Percentiles rank a stretch among this genome's conserved stretches.
Evolutionary conservation across 2,113 vertebrate species (phyloP).

Genomic region (Elgaria multicarinata): DNA sequence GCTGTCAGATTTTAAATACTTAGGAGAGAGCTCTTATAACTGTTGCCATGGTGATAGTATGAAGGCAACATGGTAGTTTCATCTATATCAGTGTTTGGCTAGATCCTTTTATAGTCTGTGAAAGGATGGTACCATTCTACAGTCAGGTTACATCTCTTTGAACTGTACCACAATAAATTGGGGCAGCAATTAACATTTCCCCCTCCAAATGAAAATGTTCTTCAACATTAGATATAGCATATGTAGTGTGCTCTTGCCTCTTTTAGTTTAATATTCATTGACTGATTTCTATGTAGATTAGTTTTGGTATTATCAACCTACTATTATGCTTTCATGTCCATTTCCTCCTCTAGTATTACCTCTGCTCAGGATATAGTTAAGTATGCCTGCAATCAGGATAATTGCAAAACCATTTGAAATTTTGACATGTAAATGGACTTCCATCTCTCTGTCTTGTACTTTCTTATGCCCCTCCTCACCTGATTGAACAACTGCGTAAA

Average conservation of each 20-base stretch:
- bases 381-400: slow-evolving; percentile 1
- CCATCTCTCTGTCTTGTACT: background rate
- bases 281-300: background rate
- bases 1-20: slow-evolving; percentile 68
- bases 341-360: slow-evolving; percentile 11
- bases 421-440: background rate
- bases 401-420: slow-evolving; percentile 1
- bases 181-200: slow-evolving; percentile 28
- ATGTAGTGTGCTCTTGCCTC: background rate
- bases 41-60: slow-evolving; percentile 73
- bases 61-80: slow-evolving; percentile 46
- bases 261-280: background rate
- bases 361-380: background rate
- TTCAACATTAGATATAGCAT: background rate
- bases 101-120: slow-evolving; percentile 51
- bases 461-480: background rate
- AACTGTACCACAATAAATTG: slow-evolving; percentile 16
- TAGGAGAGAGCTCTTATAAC: slow-evolving; percentile 57
- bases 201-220: slow-evolving; percentile 12
- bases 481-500: background rate
- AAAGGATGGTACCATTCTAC: slow-evolving; percentile 27
- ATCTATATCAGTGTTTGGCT: slow-evolving; percentile 59
- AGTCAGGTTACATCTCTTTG: slow-evolving; percentile 18
- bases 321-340: accelerated
- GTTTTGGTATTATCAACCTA: background rate